A percentile compares a stretch with the other conserved stretches of the same genome.
These are phyloP conservation scores for Neotoma lepida DNA, from an alignment of 2,113 vertebrate species.

Conservation along the genomic window DNA sequence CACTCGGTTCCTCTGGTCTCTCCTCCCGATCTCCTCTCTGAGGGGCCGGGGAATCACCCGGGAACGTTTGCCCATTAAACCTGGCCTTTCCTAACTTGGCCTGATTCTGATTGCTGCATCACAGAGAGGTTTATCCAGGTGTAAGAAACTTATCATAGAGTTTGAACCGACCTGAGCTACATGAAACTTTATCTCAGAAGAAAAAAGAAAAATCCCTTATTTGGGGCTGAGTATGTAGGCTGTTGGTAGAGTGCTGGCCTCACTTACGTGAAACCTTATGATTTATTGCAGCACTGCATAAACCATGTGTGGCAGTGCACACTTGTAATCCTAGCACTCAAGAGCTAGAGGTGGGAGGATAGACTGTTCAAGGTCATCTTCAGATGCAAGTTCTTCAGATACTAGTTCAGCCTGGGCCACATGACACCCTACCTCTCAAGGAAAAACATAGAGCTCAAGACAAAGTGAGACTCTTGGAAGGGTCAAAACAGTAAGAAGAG, in stretches of 20 bases:
- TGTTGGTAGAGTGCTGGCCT: not conserved
- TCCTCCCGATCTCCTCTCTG: too few species aligned
- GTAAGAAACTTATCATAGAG: too few species aligned
- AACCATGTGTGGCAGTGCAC: not conserved
- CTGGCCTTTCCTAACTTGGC: too few species aligned
- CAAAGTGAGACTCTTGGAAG: slow-evolving; percentile 34
- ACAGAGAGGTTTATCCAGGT: too few species aligned
- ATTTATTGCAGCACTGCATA: not conserved
- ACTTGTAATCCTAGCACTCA: not conserved
- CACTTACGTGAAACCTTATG: not conserved
- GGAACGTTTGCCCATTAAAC: too few species aligned
- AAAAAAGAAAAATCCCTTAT: not conserved
- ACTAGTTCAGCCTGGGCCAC: not conserved
- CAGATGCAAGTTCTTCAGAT: not conserved
- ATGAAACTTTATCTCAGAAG: not conserved
- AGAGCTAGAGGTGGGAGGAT: not conserved
- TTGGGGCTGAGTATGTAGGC: not conserved
- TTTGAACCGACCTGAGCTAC: not conserved
- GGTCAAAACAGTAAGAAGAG: not conserved
- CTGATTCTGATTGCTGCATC: too few species aligned
- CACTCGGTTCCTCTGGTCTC: too few species aligned
- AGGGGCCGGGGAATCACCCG: too few species aligned
- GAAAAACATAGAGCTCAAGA: not conserved
- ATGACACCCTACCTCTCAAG: not conserved
- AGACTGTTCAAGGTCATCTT: not conserved